Conservation (phyloP, 2,113 vertebrate species). For the Vicugna pacos region DNA sequence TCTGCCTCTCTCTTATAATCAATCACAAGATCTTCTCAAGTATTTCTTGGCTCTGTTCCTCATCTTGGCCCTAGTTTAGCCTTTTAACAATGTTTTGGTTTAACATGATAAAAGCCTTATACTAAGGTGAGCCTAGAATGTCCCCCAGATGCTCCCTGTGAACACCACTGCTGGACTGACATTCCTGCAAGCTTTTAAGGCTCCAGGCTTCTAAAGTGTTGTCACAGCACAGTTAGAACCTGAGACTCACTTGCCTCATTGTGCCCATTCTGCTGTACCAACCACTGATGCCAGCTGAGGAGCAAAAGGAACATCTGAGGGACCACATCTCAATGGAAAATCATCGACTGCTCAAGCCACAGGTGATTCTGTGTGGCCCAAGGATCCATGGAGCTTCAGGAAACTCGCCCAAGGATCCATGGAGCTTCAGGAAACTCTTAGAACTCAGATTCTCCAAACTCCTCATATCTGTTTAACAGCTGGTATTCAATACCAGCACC, state of each 20-base stretch:
- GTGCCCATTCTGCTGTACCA: not conserved
- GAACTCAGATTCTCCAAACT: not conserved
- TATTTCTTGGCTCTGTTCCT: not conserved
- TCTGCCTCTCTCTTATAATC: not conserved
- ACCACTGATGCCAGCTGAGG: not conserved
- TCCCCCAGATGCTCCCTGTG: not conserved
- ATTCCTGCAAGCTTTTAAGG: not conserved
- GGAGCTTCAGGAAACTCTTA: not conserved
- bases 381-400: not conserved
- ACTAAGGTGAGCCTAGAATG: not conserved
- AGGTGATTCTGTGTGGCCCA: not conserved
- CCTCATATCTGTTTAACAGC: not conserved
- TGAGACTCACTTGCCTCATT: not conserved
- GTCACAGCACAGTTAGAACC: not conserved
- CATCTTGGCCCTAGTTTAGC: not conserved
- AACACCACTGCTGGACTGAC: not conserved
- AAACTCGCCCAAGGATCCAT: no score
- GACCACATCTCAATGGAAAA: not conserved
- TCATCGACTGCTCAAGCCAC: not conserved
- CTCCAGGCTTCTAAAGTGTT: not conserved
- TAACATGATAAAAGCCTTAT: not conserved
- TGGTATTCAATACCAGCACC: not conserved
- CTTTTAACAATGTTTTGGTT: not conserved
- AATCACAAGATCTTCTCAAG: not conserved
- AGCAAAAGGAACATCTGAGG: not conserved